Evolutionary conservation across 2,888 invertebrate genomes (phyloP), one percentile per base, ranked within the genome.

Genomic region (Synergus laeviventris): DNA sequence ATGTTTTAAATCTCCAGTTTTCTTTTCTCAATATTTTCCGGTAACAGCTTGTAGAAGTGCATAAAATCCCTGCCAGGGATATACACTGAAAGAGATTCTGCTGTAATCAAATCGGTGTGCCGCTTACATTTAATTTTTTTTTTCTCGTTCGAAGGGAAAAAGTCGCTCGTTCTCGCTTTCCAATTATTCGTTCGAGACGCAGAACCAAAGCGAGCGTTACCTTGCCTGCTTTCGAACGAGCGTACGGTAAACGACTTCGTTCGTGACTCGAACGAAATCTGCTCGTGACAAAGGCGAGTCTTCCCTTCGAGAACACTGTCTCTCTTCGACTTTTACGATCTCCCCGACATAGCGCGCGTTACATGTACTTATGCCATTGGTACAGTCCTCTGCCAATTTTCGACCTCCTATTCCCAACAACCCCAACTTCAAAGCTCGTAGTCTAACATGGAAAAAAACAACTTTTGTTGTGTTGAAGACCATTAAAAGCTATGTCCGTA

Each of bases 101-200:
- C 49, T 31, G 45, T 70, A 70, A 70, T 70, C 45, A 49, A 70
- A 70, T 70, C 70, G 70, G 70, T 70, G 70, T 70, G 49, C 70
- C 70, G 70, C 70, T 70, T 70, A 54, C 70, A 70, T 70, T 70
- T 70, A 70, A 70, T 54, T 70, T 70, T 70, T 64, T 62, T 49
- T 70, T 70, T 49, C 70, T 70, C 70, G n/a, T 54, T 70, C 70
- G 31, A 49, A 49, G 12, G 70, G 70, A 70, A 70, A 70, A 70
- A 70, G 70, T 66, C 24, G 64, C 59, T 49, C 36, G 24, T 74
- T 62, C 21, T 31, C 76, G 64, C 59, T 75, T 75, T 64, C 73
- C 70, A 73, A 73, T 78, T 78, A 78, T 76, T 66, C 76, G 76
- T 73, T 76, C 76, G 70, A 18, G 64, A 45, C 66, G 42, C 77